Conservation (phyloP, 2,888 invertebrate species). For the Adineta ricciae region DNA sequence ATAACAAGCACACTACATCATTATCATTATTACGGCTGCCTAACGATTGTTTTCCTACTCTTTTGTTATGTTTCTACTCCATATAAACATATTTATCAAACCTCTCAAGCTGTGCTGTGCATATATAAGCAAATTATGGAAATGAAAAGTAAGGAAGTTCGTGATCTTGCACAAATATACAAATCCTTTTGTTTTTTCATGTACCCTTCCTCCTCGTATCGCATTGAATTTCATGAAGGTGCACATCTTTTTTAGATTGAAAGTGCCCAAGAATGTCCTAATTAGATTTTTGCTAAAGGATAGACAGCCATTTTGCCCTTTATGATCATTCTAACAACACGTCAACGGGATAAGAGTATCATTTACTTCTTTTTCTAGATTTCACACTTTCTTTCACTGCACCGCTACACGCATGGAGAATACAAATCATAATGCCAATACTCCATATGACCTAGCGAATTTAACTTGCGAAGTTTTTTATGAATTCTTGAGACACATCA, state of each 20-base stretch:
- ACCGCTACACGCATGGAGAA: neutral
- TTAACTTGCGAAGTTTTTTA: neutral
- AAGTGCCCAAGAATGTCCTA: neutral
- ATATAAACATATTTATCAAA: neutral
- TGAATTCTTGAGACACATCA: neutral
- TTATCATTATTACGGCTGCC: neutral
- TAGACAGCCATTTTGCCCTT: neutral
- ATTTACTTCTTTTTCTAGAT: neutral
- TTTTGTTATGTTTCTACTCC: neutral
- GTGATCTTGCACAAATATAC: neutral
- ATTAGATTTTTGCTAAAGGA: neutral
- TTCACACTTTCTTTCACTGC: neutral
- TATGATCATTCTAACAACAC: neutral
- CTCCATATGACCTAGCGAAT: no score
- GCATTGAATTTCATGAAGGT: no score
- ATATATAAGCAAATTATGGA: neutral
- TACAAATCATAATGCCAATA: neutral
- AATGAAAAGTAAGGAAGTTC: neutral
- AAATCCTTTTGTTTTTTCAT: neutral
- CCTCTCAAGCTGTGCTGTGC: neutral
- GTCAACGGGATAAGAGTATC: neutral
- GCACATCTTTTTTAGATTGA: neutral
- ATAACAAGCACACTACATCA: neutral
- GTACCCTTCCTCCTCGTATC: neutral
- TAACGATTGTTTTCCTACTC: neutral